Conservation (phyloP, 1,140 invertebrate genomes). For the Coenobita brevimanus region DNA sequence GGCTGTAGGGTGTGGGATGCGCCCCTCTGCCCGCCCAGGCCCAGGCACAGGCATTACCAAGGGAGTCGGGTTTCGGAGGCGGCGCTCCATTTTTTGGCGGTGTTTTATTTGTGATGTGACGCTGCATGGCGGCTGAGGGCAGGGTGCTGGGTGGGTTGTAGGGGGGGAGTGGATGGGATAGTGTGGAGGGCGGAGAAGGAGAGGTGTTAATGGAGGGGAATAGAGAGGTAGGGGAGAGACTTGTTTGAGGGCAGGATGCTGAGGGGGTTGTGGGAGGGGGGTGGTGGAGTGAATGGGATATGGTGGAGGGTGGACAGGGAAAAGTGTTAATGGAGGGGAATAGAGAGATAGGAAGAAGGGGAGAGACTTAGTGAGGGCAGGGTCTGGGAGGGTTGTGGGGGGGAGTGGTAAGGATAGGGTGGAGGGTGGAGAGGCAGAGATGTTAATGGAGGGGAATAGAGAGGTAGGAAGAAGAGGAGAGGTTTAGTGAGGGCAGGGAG, state of each 20-base stretch:
- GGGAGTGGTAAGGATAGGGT: background rate
- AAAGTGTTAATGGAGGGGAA: background rate
- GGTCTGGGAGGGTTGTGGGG: background rate
- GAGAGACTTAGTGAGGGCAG: background rate
- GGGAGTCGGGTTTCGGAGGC: conserved; percentile 3
- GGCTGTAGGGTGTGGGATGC: conserved; percentile 19
- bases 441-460: background rate
- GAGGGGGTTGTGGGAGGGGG: background rate
- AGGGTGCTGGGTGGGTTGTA: background rate
- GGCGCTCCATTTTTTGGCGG: too few species aligned
- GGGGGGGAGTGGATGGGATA: background rate
- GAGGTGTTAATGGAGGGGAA: background rate
- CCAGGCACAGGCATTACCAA: background rate
- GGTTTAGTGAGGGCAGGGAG: background rate
- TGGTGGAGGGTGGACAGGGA: background rate
- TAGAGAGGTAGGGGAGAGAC: background rate
- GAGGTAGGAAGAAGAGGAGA: conserved; percentile 1
- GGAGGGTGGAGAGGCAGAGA: background rate
- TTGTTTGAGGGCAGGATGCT: background rate
- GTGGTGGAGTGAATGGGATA: background rate
- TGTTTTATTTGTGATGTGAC: background rate
- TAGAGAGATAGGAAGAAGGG: background rate
- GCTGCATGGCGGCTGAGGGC: background rate
- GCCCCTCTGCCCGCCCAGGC: conserved; percentile 29
- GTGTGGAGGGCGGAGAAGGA: background rate